phyloP scores from a whole-genome alignment of 2,113 vertebrate genomes.

The Tricholaema leucomelas region DNA sequence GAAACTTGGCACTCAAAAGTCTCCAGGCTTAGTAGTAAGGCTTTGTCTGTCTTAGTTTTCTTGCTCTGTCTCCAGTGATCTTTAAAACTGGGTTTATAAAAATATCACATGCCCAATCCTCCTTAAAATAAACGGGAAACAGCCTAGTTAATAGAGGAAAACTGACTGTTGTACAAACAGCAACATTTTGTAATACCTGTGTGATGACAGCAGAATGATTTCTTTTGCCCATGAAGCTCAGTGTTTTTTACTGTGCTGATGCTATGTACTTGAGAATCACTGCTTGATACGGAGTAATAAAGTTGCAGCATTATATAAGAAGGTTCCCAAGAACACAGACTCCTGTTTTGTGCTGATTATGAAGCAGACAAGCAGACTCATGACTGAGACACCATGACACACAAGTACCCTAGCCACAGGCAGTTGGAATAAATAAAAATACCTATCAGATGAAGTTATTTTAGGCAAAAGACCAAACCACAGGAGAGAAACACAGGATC shows the following conservation, averaged over 20 bases:
- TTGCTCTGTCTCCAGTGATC: conserved; percentile 1
- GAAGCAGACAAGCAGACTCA: neutral
- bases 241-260: neutral
- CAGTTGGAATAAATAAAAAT: conserved; percentile 11
- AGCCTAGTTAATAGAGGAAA: conserved; percentile 46
- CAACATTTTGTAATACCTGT: neutral
- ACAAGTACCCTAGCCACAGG: neutral
- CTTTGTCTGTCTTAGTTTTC: neutral
- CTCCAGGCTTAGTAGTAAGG: neutral
- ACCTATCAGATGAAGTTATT: neutral
- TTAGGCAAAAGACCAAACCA: conserved; percentile 16
- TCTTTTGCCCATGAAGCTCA: neutral
- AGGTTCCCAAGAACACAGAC: neutral
- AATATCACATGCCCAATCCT: too few relatives aligned
- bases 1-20: neutral
- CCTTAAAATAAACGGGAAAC: conserved; percentile 6
- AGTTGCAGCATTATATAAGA: neutral
- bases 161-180: neutral
- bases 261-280: neutral
- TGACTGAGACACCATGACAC: neutral
- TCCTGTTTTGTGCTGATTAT: neutral
- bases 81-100: conserved; percentile 51
- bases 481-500: neutral
- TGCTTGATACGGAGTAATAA: neutral
- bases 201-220: neutral